Base-by-base conservation (phyloP, 2,888 invertebrate species). In the Agrotis puta region DNA sequence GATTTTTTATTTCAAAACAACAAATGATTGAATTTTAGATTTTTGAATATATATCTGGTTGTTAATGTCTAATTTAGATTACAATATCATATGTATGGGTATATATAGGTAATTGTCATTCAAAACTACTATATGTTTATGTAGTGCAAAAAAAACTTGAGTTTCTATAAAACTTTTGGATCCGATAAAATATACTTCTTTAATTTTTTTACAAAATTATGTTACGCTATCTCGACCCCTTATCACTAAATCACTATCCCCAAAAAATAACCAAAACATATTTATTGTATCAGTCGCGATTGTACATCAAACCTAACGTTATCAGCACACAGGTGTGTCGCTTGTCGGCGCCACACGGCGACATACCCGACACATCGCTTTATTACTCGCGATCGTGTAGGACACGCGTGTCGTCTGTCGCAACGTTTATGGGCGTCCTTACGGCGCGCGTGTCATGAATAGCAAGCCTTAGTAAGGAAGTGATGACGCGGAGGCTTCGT, bases 361-460 rank as follows among this genome's bases (percentile, higher is more conserved):
- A 48, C 74, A 61, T 47, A 59, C 74, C 82, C 84, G 83, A 77
- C 72, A 81, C 86, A 87, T 88, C 88, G 71, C 88, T 84, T 85
- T 86, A 87, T 88, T 85, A 81, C 67, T 27, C 69, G 53, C 81
- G 82, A 83, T 84, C 75, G 82, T 88, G 88, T 88, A 86, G 73
- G 64, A 79, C 83, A 84, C 78, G 84, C 83, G 83, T 84, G 81
- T 87, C 82, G 84, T 79, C 82, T 83, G 87, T 86, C 86, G 83
- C 77, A 14, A 61, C 85, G 81, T 72, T 83, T 79, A 85, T 82
- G 77, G 74, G 77, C 65, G 74, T 70, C 82, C 84, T 86, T 86
- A 86, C 72, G 85, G 74, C 68, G 76, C 63, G 80, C 85, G 85
- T 86, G 85, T 77, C 80, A 88, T 88, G 89, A 88, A 89, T 89